Evolutionary conservation across 1,140 invertebrate genomes (phyloP).

Genomic region (Solenopsis invicta): DNA sequence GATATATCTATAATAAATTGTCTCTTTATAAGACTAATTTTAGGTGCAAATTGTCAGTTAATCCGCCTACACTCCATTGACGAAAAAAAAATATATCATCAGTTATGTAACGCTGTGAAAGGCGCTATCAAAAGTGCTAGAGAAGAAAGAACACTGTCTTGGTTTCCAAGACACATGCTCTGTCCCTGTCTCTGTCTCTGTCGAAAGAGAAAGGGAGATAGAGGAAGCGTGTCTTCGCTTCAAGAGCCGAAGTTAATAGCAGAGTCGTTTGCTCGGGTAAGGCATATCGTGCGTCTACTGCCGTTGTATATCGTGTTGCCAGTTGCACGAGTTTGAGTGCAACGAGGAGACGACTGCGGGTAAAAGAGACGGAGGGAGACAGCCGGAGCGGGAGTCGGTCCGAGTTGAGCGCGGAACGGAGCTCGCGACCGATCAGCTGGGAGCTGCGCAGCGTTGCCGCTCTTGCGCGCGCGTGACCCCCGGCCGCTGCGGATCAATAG

Average conservation of each 20-base stretch:
- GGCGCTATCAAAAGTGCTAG: not conserved
- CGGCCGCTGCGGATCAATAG: slow-evolving; percentile 74
- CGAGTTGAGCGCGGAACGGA: slow-evolving; percentile 54
- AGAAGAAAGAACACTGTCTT: not conserved
- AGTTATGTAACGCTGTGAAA: slow-evolving; percentile 25
- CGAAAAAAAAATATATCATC: slow-evolving; percentile 8
- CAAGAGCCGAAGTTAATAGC: not conserved
- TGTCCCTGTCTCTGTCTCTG: not conserved
- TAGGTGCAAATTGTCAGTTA: not conserved
- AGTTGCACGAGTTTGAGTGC: slow-evolving; percentile 15
- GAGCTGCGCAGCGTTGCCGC: slow-evolving; percentile 58
- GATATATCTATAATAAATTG: not conserved
- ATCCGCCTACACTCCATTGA: not conserved
- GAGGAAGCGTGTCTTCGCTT: not conserved
- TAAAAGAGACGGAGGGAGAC: slow-evolving; percentile 23
- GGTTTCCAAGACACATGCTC: not conserved
- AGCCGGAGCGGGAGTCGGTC: slow-evolving; percentile 2
- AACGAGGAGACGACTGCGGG: not conserved
- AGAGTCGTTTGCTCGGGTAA: slow-evolving; percentile 16
- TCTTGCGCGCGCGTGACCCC: slow-evolving; percentile 32
- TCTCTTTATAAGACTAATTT: not conserved
- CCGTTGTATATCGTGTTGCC: slow-evolving; percentile 57
- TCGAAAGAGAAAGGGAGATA: not conserved
- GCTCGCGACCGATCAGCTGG: slow-evolving; percentile 72
- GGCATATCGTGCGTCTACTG: slow-evolving; percentile 16